Evolutionary conservation across 1,140 invertebrate species (phyloP).

Genomic region (Drosophila jambulina): DNA sequence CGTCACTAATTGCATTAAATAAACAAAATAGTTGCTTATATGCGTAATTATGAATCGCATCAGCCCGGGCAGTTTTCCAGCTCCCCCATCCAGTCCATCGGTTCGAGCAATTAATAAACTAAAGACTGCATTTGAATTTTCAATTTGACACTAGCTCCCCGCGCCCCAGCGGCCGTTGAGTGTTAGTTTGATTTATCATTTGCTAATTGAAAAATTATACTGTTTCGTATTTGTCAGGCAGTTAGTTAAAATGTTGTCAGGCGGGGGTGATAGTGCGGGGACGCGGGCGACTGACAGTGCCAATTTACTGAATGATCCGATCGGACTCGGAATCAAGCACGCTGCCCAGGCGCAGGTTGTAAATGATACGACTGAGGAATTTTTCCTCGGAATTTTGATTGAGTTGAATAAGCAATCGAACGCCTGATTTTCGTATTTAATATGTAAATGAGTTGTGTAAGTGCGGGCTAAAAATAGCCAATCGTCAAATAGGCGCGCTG

Average conservation of each 20-base stretch:
- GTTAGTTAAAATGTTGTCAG: slow-evolving; percentile 81
- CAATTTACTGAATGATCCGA: slow-evolving; percentile 81
- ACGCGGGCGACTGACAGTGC: slow-evolving; percentile 53
- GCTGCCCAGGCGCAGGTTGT: slow-evolving; percentile 58
- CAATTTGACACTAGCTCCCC: slow-evolving; percentile 56
- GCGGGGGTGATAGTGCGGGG: slow-evolving; percentile 15
- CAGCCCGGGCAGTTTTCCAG: slow-evolving; percentile 11
- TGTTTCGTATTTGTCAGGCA: slow-evolving; percentile 75
- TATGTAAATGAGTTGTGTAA: slow-evolving; percentile 81
- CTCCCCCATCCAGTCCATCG: slow-evolving; percentile 3
- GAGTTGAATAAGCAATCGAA: slow-evolving; percentile 78
- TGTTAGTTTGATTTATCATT: slow-evolving; percentile 84
- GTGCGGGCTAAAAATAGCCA: slow-evolving; percentile 71
- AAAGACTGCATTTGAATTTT: slow-evolving; percentile 76
- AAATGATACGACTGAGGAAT: slow-evolving; percentile 75
- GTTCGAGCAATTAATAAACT: slow-evolving; percentile 69
- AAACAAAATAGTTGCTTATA: slow-evolving; percentile 62
- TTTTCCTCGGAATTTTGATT: slow-evolving; percentile 83
- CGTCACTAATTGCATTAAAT: slow-evolving; percentile 41
- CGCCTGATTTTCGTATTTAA: slow-evolving; percentile 64
- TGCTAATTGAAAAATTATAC: slow-evolving; percentile 85
- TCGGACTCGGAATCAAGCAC: slow-evolving; percentile 37
- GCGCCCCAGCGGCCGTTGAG: slow-evolving; percentile 37
- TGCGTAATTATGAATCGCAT: slow-evolving; percentile 70
- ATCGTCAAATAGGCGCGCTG: slow-evolving; percentile 50